phyloP scores from a whole-genome alignment of 2,888 invertebrate species.

The Andrena haemorrhoa region DNA sequence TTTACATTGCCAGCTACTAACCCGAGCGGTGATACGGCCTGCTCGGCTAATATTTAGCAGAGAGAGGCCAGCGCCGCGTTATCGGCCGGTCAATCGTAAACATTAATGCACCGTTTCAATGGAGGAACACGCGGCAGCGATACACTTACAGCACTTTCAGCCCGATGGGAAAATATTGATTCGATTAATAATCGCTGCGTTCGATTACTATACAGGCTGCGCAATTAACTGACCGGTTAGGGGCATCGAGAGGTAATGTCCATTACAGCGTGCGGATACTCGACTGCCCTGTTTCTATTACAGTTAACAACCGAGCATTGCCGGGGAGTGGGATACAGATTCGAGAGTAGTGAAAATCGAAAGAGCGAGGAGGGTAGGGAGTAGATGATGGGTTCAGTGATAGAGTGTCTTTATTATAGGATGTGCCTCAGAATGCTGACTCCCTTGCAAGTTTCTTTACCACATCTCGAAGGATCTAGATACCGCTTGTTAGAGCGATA shows the following conservation, averaged over 20 bases:
- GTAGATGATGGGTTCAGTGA: too few relatives aligned
- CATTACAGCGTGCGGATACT: background rate
- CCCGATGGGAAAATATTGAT: slow-evolving; percentile 14
- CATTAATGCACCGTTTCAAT: background rate
- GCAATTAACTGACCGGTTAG: background rate
- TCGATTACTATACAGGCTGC: background rate
- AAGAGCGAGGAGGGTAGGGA: too few relatives aligned
- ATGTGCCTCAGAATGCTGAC: too few relatives aligned
- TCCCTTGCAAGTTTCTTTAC: background rate
- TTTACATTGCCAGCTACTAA: slow-evolving; percentile 57
- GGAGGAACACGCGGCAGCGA: background rate
- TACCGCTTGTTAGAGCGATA: background rate
- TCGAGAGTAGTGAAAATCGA: too few relatives aligned
- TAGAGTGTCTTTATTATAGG: too few relatives aligned
- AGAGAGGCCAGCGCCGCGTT: slow-evolving; percentile 4
- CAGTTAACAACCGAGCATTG: background rate
- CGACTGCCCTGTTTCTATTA: background rate
- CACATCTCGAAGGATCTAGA: background rate
- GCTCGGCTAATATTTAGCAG: slow-evolving; percentile 50
- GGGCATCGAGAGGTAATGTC: background rate
- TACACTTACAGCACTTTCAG: background rate
- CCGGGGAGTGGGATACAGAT: too few relatives aligned
- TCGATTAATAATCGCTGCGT: slow-evolving; percentile 7
- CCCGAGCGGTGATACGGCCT: slow-evolving; percentile 25
- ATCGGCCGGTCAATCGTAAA: slow-evolving; percentile 9